These are phyloP conservation scores for Coccyzus lansbergi DNA, from an alignment of 2,797 vertebrate genomes.

Conservation along the genomic window DNA sequence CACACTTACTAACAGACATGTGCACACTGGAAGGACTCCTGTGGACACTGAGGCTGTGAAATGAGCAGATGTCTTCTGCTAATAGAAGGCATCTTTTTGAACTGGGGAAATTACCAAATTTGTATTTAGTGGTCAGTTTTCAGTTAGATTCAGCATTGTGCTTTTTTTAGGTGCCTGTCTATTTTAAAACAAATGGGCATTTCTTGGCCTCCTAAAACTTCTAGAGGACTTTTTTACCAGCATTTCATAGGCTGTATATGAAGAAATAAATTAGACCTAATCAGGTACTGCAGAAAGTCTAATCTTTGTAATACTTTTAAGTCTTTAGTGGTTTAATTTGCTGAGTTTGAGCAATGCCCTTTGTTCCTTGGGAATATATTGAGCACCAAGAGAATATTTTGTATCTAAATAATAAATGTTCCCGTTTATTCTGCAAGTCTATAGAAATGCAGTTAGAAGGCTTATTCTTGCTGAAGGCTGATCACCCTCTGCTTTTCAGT, in stretches of 20 bases:
- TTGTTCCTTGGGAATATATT: not conserved
- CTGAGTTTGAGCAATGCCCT: not conserved
- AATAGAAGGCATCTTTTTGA: not conserved
- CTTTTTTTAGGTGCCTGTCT: not conserved
- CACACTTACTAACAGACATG: not conserved
- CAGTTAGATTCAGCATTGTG: not conserved
- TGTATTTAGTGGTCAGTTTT: not conserved
- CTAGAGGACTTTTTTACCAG: not conserved
- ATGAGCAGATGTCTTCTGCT: not conserved
- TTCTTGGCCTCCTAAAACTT: not conserved
- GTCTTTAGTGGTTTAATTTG: slow-evolving; percentile 3
- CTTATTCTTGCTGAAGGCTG: not conserved
- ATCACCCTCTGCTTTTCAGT: not conserved
- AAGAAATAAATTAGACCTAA: not conserved
- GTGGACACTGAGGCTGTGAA: not conserved
- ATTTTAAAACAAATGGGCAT: not conserved
- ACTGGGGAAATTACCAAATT: accelerated
- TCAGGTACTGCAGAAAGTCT: not conserved
- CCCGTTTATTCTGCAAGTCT: not conserved
- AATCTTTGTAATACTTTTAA: not conserved
- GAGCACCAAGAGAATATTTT: slow-evolving; percentile 12
- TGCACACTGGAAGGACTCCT: not conserved
- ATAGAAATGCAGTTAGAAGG: not conserved
- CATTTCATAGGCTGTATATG: not conserved
- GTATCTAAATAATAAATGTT: slow-evolving; percentile 37